Base-by-base conservation (phyloP, 2,888 invertebrate genomes). In the Parnassius apollo region DNA sequence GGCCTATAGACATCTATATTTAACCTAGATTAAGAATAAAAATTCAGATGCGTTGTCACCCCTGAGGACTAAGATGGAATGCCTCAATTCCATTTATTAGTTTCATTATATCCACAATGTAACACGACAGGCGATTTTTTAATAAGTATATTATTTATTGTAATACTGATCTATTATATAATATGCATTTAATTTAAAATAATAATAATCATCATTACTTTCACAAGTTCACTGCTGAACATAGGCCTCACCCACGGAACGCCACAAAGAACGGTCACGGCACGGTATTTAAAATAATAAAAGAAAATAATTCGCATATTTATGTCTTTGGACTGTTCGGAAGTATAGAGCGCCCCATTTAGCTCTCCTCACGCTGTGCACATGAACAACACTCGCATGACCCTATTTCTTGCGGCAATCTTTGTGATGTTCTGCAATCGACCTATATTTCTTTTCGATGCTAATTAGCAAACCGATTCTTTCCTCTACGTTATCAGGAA, bases 371-470 rank as follows among this genome's bases (percentile, higher is more conserved):
- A 74, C 71, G 69, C 72, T 72, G 74, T 73, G 70, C 77, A 80
- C 75, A 71, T 69, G 76, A 81, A 83, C 84, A 84, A 82, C 82
- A 75, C 75, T 82, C 75, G 75, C 75, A 71, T 83, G 87, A 85
- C 88, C 85, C 75, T 73, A 75, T 83, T 86, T 78, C 74, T 73
- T 75, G 73, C 75, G 74, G 67, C 68, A 68, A 69, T 72, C 72
- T 77, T 78, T 83, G 78, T 81, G 72, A 77, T 73, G 69, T 74
- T 66, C 74, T 80, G 80, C 78, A 83, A 73, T 67, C 68, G 77
- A 83, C 81, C 82, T 77, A 85, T 74, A 82, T 85, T 71, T 68
- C 71, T 66, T 75, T 79, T 80, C 58, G 75, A 77, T 78, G 75
- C 77, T 78, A 75, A 66, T 68, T 69, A 67, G 7, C 35, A 7